Percentiles rank a stretch among this genome's conserved stretches.
These are phyloP conservation scores for Anomalospiza imberbis DNA, from an alignment of 2,797 vertebrate species.

Conservation along the genomic window DNA sequence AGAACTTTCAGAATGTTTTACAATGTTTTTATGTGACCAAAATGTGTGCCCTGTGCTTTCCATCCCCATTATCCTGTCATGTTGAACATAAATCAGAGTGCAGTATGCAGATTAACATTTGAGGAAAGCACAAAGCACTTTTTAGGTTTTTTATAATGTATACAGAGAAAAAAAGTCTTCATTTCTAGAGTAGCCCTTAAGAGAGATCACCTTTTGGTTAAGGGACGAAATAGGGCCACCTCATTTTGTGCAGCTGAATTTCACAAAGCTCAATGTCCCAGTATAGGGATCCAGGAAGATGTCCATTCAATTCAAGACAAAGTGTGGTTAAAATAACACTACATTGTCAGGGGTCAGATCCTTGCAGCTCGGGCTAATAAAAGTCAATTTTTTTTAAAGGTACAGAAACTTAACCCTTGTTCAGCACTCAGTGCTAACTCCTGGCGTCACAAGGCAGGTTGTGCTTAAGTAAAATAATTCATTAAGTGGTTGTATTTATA, in stretches of 20 bases:
- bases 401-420: neutral
- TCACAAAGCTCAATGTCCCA: neutral
- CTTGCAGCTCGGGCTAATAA: neutral
- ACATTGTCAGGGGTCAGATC: neutral
- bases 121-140: neutral
- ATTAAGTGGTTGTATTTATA: neutral
- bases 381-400: neutral
- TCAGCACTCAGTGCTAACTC: neutral
- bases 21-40: neutral
- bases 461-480: neutral
- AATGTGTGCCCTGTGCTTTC: neutral
- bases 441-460: neutral
- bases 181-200: neutral
- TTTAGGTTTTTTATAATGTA: neutral
- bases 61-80: neutral
- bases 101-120: neutral
- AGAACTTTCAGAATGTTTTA: constrained; percentile 34
- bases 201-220: neutral
- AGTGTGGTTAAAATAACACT: neutral
- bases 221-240: neutral
- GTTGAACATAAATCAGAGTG: neutral
- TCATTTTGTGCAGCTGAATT: neutral
- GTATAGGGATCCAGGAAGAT: neutral
- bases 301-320: neutral
- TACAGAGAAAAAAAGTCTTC: neutral